Evolutionary conservation across 2,797 vertebrate genomes (phyloP).

Genomic region (Fistularia tabacaria): DNA sequence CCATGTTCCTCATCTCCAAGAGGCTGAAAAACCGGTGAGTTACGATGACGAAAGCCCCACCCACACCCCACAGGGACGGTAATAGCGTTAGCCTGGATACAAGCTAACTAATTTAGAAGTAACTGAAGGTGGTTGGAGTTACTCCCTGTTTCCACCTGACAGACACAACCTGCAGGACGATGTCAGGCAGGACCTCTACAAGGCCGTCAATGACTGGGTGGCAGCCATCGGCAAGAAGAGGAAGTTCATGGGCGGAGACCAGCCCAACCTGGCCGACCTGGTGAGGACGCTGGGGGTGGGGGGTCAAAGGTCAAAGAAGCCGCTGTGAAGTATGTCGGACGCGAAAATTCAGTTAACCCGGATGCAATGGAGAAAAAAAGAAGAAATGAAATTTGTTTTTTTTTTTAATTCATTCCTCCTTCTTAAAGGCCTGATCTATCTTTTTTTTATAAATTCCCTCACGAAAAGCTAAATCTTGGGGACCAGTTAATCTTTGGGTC

Average conservation of each 20-base stretch:
- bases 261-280: constrained; percentile 93
- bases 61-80: too few relatives aligned
- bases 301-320: too few relatives aligned
- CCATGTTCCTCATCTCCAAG: constrained; percentile 93
- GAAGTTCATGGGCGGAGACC: constrained; percentile 89
- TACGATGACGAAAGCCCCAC: not conserved
- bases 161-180: constrained; percentile 89
- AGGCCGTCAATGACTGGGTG: constrained; percentile 89
- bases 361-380: too few relatives aligned
- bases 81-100: not conserved
- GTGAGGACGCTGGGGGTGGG: constrained; percentile 76
- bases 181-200: constrained; percentile 90
- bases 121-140: not conserved
- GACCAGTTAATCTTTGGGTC: too few relatives aligned
- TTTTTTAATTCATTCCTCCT: too few relatives aligned
- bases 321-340: too few relatives aligned
- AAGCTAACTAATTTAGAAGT: too few relatives aligned
- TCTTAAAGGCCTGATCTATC: too few relatives aligned
- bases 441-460: too few relatives aligned
- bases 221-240: constrained; percentile 86
- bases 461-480: too few relatives aligned
- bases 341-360: too few relatives aligned
- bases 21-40: constrained; percentile 87
- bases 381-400: too few relatives aligned
- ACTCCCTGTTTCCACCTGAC: not conserved